Evolutionary conservation across 2,113 vertebrate species (phyloP), one percentile per base, ranked within the genome.

Genomic region (Dryoscopus gambensis): DNA sequence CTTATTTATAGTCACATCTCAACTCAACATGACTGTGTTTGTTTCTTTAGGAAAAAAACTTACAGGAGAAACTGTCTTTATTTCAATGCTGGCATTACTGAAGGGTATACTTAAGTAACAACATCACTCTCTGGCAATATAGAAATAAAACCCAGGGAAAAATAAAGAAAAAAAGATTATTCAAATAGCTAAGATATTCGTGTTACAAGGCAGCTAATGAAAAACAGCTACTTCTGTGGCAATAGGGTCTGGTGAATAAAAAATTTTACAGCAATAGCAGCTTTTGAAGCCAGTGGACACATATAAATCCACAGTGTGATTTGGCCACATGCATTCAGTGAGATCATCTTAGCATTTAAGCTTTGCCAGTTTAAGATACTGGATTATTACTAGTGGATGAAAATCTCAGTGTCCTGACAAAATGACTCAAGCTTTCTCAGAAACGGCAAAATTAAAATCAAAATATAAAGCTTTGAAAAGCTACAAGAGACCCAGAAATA

Each of bases 301-400:
- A 20, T 50, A 24, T 37, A 64, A 82, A 87, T 49, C 21, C 28
- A 28, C 27, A 52, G 16, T 22, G 22, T 11, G 18, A 85, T 80
- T 70, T 84, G 14, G 30, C 56, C 30, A 37, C 0, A 0, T 24
- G 4, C 7, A 7, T 37, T 76, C 28, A 44, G 3, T 55, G 28
- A 82, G 46, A n/a, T 28, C 9, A 60, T 52, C 1, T 21, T 9
- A 46, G 24, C 11, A 11, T 19, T 79, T 55, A 60, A 42, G 5
- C 31, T 65, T 62, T 64, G 15, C 57, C 28, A 57, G 4, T 7
- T 6, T 46, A 67, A 39, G 7, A 52, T 28, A 13, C 13, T 30
- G 15, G 17, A 47, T 81, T 87, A 22, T 55, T 70, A 28, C 28
- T 49, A 6, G 27, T 24, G 10, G 44, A 16, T 49, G 15, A 64